phyloP scores from a whole-genome alignment of 2,113 vertebrate genomes.

The Python bivittatus region DNA sequence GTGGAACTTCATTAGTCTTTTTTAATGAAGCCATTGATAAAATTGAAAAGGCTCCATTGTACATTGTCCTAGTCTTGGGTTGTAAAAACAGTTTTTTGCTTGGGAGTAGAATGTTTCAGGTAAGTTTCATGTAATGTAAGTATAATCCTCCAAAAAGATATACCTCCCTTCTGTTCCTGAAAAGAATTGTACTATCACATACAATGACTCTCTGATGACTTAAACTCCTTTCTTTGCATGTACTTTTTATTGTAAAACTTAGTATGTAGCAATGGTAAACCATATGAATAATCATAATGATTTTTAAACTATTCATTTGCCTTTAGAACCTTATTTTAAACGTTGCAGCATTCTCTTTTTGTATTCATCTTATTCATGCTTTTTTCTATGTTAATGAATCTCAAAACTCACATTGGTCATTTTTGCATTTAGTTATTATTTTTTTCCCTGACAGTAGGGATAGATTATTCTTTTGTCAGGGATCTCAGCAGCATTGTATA shows the following conservation, averaged over 20 bases:
- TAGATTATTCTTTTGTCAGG: background rate
- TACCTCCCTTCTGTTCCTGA: background rate
- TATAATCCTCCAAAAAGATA: background rate
- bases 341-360: background rate
- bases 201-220: background rate
- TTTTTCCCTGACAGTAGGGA: background rate
- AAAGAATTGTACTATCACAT: background rate
- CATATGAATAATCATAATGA: slow-evolving; percentile 1
- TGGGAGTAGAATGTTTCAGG: background rate
- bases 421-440: background rate
- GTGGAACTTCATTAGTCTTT: background rate
- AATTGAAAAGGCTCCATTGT: background rate
- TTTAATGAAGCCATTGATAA: background rate
- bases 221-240: background rate
- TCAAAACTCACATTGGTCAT: background rate
- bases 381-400: background rate
- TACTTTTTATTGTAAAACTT: background rate
- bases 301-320: slow-evolving; percentile 10
- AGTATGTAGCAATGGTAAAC: background rate
- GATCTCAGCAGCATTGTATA: background rate
- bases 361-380: background rate
- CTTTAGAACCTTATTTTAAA: background rate
- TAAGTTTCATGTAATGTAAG: background rate
- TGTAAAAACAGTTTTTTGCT: background rate
- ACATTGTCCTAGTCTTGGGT: background rate